phyloP scores from a whole-genome alignment of 1,140 invertebrate species.

The Caenorhabditis tropicalis region DNA sequence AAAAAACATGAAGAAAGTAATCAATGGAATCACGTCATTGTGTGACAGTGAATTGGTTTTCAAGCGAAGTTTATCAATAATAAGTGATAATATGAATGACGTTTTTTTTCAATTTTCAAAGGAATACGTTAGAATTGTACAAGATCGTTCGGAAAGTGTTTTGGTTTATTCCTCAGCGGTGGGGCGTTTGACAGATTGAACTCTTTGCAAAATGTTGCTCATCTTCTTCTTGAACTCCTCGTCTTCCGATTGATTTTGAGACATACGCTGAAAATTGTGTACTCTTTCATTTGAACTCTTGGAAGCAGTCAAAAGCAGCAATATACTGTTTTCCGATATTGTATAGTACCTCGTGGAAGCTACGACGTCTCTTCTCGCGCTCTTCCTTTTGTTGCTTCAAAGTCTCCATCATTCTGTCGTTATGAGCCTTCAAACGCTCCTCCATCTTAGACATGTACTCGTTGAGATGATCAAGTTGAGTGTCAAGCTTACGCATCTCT shows the following conservation, averaged over 20 bases:
- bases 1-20: background rate
- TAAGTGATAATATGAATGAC: background rate
- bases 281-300: background rate
- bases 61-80: background rate
- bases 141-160: background rate
- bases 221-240: conserved; percentile 57
- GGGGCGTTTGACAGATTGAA: conserved; percentile 43
- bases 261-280: conserved; percentile 55
- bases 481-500: conserved; percentile 58
- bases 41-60: background rate
- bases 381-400: conserved; percentile 57
- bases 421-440: conserved; percentile 56
- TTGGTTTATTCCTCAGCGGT: conserved; percentile 16
- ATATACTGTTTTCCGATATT: no score
- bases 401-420: conserved; percentile 58
- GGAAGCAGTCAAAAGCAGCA: background rate
- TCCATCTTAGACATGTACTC: conserved; percentile 60
- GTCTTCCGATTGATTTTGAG: conserved; percentile 55
- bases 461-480: conserved; percentile 60
- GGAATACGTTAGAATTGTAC: conserved; percentile 5
- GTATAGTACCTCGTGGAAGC: conserved; percentile 59
- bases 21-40: background rate
- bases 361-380: conserved; percentile 56
- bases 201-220: conserved; percentile 53
- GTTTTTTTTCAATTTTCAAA: background rate